Base-by-base conservation (phyloP, 2,797 vertebrate species). In the Chiloscyllium punctatum region DNA sequence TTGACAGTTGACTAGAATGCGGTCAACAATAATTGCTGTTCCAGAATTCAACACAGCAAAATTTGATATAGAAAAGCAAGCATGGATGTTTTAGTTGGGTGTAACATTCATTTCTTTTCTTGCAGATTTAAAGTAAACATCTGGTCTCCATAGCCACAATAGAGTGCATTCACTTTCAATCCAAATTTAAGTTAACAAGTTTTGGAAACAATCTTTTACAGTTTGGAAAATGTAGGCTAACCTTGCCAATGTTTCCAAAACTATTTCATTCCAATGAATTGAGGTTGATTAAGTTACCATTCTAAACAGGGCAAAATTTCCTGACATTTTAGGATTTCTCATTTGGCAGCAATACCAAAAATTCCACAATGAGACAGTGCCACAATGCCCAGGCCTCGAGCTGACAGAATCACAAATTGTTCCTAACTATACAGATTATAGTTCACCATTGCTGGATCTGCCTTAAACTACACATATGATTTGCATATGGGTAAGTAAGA, bases 31-130 rank as follows among this genome's bases (percentile, higher is more conserved):
- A 95, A 95, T 95, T 77, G 51, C 94, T 97, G 96, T 95, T 97
- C 96, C 97, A 97, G 97, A 71, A 91, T 91, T 96, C 97, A 97
- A 97, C 97, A 25, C 30, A 95, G 94, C 94, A 72, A 69, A 91
- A 72, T 95, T 91, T 97, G 96, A 97, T 96, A 97, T 96, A 97
- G 97, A 96, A 97, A 97, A 97, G 97, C 97, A 97, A 97, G 97
- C 96, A 97, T 95, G 96, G 96, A 96, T 97, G 97, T 97, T 98
- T 98, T 97, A 97, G 97, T 97, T 98, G 97, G 97, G 97, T 97
- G 96, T 96, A 97, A 97, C 96, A 96, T 96, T 96, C 96, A 96
- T 97, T 97, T 97, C 96, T 74, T 77, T 77, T 77, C 71, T 97
- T 96, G 96, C 96, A 51, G 96, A 97, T 97, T 97, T 98, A 97